Conservation (phyloP, 1,140 invertebrate genomes). For the Neodiprion lecontei region DNA sequence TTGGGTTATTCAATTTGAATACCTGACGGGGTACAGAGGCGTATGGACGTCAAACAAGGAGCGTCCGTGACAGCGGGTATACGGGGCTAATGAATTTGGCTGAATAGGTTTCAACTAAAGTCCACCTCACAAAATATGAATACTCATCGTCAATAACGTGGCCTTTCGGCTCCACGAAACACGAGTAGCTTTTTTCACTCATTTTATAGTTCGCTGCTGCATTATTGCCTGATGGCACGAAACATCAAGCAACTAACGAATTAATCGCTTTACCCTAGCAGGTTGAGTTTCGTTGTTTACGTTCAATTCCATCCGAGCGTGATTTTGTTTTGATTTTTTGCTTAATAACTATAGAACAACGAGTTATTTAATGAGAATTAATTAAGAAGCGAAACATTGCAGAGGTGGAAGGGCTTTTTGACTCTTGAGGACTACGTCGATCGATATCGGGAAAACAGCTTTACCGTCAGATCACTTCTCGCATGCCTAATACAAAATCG, state of each 20-base stretch:
- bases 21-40: neutral
- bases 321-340: too few species aligned
- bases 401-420: too few species aligned
- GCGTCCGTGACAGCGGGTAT: neutral
- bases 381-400: too few species aligned
- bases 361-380: too few species aligned
- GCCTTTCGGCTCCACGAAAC: neutral
- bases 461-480: too few species aligned
- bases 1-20: neutral
- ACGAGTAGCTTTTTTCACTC: neutral
- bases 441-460: too few species aligned
- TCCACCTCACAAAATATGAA: neutral
- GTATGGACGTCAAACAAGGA: neutral
- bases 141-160: neutral
- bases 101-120: neutral
- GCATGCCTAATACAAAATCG: too few species aligned
- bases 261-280: neutral
- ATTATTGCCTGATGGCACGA: neutral
- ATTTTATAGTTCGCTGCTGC: neutral
- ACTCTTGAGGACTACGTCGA: too few species aligned
- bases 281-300: too few species aligned
- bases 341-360: too few species aligned
- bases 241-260: neutral
- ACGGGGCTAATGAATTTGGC: neutral
- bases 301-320: too few species aligned